Evolutionary conservation across 1,140 invertebrate genomes (phyloP), one percentile per base, ranked within the genome.

Genomic region (Ladona fulva): DNA sequence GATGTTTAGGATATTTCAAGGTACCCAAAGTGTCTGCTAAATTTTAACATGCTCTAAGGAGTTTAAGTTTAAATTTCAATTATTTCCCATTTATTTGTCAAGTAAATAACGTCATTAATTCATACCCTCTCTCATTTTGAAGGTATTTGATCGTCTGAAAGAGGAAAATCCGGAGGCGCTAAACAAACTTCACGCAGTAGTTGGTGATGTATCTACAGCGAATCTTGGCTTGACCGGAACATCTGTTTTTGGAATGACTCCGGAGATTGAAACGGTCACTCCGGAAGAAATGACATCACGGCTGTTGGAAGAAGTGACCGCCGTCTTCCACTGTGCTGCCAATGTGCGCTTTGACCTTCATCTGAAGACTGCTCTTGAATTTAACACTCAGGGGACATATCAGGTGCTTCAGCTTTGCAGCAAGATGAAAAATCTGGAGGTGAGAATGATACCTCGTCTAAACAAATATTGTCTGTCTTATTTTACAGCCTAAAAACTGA

Each of bases 271-370:
- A 5, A 25, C 74, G 3, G 37, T 25, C 14, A 6, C 24, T 19
- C 5, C 24, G 5, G 74, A 75, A 25, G 37, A 75, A n/a, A 75
- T 66, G 52, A 66, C 5, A 66, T 16, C 19, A 19, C 74, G 37
- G 3, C 52, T 78, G 1, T 19, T 42, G 19, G 37, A 25, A 19
- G 24, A 77, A 74, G 78, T 78, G 25, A 78, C 91, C 37, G 88
- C 96, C n/a, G 86, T 97, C 0, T 95, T 97, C 85, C 95, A 97
- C 82, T 94, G 93, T 81, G 95, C 96, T n/a, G 96, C 96, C 24
- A 96, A 95, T 82, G 93, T 92, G 25, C 85, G 86, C 16, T 90
- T 90, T 78, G 86, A 89, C 79, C 80, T 88, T 78, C 77, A 84
- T 0, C 80, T 90, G 42, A 88, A 86, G 79, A 80, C 81, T 10